Conservation (phyloP, 1,140 invertebrate genomes). For the Zelostemma sp. region DNA sequence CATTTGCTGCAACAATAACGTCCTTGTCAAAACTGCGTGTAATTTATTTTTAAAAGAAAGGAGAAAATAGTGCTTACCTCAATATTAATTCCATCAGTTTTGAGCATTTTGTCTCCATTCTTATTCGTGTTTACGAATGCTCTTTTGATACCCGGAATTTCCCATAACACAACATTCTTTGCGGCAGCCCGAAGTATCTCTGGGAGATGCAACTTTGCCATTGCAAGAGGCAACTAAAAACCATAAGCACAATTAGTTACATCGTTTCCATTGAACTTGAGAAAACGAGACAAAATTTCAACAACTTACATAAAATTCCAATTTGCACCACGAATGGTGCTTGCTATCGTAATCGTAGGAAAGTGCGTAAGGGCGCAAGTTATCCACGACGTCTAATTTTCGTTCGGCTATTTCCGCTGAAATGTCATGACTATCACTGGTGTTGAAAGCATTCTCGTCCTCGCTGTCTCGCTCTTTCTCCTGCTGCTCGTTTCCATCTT, state of each 20-base stretch:
- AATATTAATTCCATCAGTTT: conserved; percentile 97
- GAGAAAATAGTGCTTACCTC: conserved; percentile 67
- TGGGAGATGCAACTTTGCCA: conserved; percentile 81
- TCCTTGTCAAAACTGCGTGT: too few relatives aligned
- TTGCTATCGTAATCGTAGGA: conserved; percentile 84
- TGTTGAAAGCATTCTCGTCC: conserved; percentile 62
- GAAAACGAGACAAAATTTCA: conserved; percentile 58
- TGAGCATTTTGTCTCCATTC: conserved; percentile 75
- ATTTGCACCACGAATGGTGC: conserved; percentile 80
- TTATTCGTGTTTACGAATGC: conserved; percentile 82
- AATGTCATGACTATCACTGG: conserved; percentile 50
- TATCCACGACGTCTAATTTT: conserved; percentile 59
- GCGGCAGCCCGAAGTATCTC: conserved; percentile 84
- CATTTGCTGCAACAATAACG: conserved; percentile 80
- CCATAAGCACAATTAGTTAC: too few relatives aligned
- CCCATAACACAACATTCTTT: conserved; percentile 80
- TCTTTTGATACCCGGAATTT: conserved; percentile 85
- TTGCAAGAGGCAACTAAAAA: conserved; percentile 75
- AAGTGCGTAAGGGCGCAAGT: conserved; percentile 67
- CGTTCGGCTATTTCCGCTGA: conserved; percentile 61
- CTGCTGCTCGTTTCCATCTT: conserved; percentile 67
- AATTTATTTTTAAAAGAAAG: too few relatives aligned
- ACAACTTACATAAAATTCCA: conserved; percentile 75
- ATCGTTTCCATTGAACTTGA: too few relatives aligned
- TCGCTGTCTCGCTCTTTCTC: conserved; percentile 48